Percentiles rank a stretch among this genome's conserved stretches.
Evolutionary conservation across 2,888 invertebrate species (phyloP).

Genomic region (Keiferia lycopersicella): DNA sequence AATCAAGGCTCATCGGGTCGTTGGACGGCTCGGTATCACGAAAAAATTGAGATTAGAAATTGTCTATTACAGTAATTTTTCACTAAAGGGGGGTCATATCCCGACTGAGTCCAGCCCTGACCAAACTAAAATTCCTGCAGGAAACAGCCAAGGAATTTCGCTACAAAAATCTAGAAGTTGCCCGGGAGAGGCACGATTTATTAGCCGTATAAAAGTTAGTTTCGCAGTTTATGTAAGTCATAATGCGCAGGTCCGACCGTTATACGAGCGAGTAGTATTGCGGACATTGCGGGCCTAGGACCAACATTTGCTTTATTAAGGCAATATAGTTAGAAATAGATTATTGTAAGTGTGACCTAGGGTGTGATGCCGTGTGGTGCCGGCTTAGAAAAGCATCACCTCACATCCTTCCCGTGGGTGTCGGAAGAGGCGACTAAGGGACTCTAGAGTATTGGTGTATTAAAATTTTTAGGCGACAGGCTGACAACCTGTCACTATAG

Average conservation of each 20-base stretch:
- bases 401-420: no score
- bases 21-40: no score
- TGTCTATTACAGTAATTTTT: neutral
- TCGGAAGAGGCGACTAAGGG: no score
- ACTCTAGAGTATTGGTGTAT: no score
- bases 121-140: slow-evolving; percentile 35
- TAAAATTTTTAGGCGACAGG: no score
- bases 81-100: neutral
- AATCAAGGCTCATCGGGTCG: no score
- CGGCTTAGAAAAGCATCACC: no score
- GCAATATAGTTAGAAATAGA: neutral
- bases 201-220: slow-evolving; percentile 64
- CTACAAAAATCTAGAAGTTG: slow-evolving; percentile 46
- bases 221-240: slow-evolving; percentile 55
- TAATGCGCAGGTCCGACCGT: slow-evolving; percentile 53
- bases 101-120: neutral
- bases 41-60: no score
- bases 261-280: neutral
- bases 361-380: no score
- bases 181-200: slow-evolving; percentile 53
- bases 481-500: no score
- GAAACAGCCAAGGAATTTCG: slow-evolving; percentile 44
- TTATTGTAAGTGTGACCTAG: no score
- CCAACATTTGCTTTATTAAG: neutral
- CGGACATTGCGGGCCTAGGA: neutral